Percentiles rank a stretch among this genome's conserved stretches.
Evolutionary conservation across 2,888 invertebrate genomes (phyloP).

Genomic region (Lasioglossum leucozonium): DNA sequence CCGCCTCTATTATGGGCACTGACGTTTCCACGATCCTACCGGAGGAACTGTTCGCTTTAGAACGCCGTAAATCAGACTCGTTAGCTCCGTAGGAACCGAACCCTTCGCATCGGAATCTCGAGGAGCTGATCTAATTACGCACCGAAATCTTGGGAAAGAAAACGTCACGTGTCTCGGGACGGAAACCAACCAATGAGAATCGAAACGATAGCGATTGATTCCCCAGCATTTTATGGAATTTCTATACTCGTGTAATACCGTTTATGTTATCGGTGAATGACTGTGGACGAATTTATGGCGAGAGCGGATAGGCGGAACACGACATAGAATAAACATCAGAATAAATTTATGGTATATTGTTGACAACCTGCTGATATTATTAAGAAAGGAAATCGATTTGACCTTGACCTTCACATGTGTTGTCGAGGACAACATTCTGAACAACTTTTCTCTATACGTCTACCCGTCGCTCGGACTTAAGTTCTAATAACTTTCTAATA

Average conservation of each 20-base stretch:
- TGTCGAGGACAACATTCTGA: no score
- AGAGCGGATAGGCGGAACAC: no score
- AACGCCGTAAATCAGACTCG: conserved; percentile 67
- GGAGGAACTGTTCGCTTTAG: conserved; percentile 53
- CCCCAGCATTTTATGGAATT: not conserved
- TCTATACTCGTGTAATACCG: not conserved
- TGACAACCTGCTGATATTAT: not conserved
- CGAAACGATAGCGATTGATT: not conserved
- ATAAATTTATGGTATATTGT: not conserved
- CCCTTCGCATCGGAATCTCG: conserved; percentile 31
- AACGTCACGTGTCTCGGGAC: conserved; percentile 4
- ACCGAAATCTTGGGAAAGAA: conserved; percentile 33
- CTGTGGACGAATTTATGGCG: not conserved
- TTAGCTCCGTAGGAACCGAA: conserved; percentile 49
- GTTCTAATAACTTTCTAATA: no score
- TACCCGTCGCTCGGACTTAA: no score
- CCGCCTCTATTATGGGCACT: conserved; percentile 27
- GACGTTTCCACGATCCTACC: conserved; percentile 52
- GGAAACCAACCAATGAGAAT: not conserved
- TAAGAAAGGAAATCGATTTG: not conserved
- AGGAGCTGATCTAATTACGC: conserved; percentile 62
- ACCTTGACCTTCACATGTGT: no score
- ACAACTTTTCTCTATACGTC: no score
- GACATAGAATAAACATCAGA: not conserved
- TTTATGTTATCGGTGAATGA: not conserved